Evolutionary conservation across 2,113 vertebrate genomes (phyloP).

Genomic region (Osmerus eperlanus): DNA sequence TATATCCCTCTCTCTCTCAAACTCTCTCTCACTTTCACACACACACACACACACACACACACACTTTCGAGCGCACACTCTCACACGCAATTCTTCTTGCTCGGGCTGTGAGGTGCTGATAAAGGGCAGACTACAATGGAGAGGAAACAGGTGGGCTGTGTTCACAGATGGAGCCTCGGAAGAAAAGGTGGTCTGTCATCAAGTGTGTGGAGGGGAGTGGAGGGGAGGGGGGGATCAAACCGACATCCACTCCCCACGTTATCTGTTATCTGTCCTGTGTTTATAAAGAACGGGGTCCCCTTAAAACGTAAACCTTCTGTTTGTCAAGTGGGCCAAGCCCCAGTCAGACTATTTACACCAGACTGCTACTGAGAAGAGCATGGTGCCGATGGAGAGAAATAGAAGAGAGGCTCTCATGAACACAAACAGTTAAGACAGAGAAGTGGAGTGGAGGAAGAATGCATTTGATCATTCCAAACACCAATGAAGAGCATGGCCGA

Average conservation of each 20-base stretch:
- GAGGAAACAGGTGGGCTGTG: constrained; percentile 15
- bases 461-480: too few relatives aligned
- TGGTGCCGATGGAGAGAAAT: too few relatives aligned
- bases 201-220: not conserved
- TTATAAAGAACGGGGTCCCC: too few relatives aligned
- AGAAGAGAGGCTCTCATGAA: too few relatives aligned
- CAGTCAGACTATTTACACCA: too few relatives aligned
- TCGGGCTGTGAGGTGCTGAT: constrained; percentile 36
- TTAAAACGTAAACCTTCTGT: too few relatives aligned
- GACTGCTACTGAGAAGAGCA: too few relatives aligned
- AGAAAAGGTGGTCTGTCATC: constrained; percentile 6
- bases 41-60: constrained; percentile 5
- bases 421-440: too few relatives aligned
- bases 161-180: not conserved
- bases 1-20: too few relatives aligned
- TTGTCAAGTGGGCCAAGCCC: too few relatives aligned
- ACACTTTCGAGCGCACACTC: not conserved
- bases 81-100: constrained; percentile 8
- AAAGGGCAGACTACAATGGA: constrained; percentile 33
- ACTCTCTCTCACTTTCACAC: not conserved
- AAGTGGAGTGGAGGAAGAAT: too few relatives aligned
- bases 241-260: not conserved
- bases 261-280: not conserved
- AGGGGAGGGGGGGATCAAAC: not conserved
- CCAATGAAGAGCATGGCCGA: too few relatives aligned